phyloP scores from a whole-genome alignment of 2,888 invertebrate genomes.

The Oeneis ivallda region DNA sequence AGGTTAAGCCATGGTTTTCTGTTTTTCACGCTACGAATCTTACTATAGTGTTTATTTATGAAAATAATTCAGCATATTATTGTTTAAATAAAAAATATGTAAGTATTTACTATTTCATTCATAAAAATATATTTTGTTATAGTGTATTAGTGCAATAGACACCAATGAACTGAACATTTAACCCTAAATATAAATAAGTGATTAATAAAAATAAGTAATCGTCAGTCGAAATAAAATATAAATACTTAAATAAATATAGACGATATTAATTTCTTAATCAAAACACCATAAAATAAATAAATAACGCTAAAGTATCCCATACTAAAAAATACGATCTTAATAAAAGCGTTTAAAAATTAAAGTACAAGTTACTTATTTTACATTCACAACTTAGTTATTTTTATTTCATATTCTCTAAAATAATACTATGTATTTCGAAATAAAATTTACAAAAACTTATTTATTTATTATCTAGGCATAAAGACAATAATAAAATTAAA shows the following conservation, averaged over 20 bases:
- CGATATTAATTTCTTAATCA: neutral
- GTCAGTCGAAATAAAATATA: neutral
- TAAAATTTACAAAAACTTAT: neutral
- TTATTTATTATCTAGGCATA: neutral
- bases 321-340: no score
- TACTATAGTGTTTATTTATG: neutral
- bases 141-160: neutral
- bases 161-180: neutral
- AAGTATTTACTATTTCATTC: neutral
- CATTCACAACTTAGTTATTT: constrained; percentile 6
- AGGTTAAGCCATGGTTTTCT: no score
- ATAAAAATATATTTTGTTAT: constrained; percentile 4
- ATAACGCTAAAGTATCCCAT: neutral
- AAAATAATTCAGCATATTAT: neutral
- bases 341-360: neutral
- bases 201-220: neutral
- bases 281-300: neutral
- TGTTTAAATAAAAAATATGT: neutral
- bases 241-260: neutral
- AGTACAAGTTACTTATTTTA: neutral
- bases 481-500: neutral
- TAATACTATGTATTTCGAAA: neutral
- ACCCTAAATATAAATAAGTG: neutral
- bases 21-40: neutral
- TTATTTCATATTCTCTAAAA: neutral